Base-by-base conservation (phyloP, 2,888 invertebrate species). In the Mythimna albipuncta region DNA sequence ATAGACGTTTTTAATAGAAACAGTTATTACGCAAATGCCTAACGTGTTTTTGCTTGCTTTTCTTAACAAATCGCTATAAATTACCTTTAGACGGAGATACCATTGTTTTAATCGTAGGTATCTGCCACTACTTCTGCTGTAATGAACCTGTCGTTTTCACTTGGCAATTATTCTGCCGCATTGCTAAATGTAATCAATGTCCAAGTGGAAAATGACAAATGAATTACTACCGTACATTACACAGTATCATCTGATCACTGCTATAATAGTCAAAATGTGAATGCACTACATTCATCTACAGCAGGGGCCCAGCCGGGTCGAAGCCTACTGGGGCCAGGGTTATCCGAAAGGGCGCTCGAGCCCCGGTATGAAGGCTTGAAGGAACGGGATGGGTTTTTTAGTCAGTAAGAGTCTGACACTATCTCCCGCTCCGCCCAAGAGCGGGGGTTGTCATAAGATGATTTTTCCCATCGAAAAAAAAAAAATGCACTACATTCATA, bases 1-100 rank as follows among this genome's bases (percentile, higher is more conserved):
- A 54, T 50, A 11, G 35, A 50, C 69, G 54, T 52, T 52, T 61
- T 64, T 71, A 66, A 66, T 44, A 76, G 63, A 50, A 79, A 79
- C 61, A 72, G 64, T 77, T 77, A 72, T 81, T 67, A 82, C 71
- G 67, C 35, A 62, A 82, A 77, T 64, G 67, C 35, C 62, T 71
- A 63, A 57, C 59, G 64, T 71, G 54, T 67, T 76, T 76, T 64
- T 77, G 58, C 47, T n/a, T 50, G 32, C 63, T 57, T 79, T 82
- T 82, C 57, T 54, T 65, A 77, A 77, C 61, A 62, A 67, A 67
- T 41, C 7, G 26, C 19, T 76, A 68, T 65, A 65, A 62, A 75
- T 32, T 62, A 78, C n/a, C 38, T 26, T 58, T 35, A 10, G 62
- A 70, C 13, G 50, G 41, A 75, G 68, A 52, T 58, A 55, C 65